Conservation (phyloP, 2,888 invertebrate genomes). For the Bembecia ichneumoniformis region DNA sequence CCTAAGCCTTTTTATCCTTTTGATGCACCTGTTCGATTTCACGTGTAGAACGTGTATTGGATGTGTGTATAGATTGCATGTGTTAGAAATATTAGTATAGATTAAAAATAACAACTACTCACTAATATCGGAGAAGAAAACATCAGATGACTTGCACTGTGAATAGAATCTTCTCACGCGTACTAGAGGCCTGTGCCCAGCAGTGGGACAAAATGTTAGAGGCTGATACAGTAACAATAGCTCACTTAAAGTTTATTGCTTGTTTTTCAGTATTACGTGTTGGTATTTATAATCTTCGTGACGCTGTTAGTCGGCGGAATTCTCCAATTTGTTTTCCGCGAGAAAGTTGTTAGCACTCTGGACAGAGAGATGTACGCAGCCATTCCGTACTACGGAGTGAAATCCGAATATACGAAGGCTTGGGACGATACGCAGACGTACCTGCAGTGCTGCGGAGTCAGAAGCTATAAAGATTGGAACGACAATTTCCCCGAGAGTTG, state of each 20-base stretch:
- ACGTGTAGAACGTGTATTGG: too few species aligned
- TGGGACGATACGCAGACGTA: constrained; percentile 92
- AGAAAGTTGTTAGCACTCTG: constrained; percentile 83
- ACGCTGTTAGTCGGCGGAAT: constrained; percentile 93
- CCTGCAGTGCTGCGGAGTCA: constrained; percentile 88
- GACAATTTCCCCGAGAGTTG: constrained; percentile 82
- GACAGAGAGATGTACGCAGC: constrained; percentile 84
- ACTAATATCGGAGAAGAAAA: too few species aligned
- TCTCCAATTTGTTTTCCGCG: constrained; percentile 90
- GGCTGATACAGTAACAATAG: too few species aligned
- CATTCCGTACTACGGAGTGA: constrained; percentile 80
- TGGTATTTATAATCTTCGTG: constrained; percentile 89
- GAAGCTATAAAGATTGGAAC: constrained; percentile 82
- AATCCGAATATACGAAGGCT: constrained; percentile 79
- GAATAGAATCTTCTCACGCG: too few species aligned
- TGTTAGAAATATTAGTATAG: too few species aligned
- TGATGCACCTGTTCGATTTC: too few species aligned
- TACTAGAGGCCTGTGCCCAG: too few species aligned
- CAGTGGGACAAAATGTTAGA: too few species aligned
- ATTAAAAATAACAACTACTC: too few species aligned
- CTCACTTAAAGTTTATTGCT: too few species aligned
- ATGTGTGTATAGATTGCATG: too few species aligned
- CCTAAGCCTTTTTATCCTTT: constrained; percentile 25
- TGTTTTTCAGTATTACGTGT: constrained; percentile 83
- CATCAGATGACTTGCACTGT: too few species aligned